Base-by-base conservation (phyloP, 2,113 vertebrate species). In the Chaetodon auriga region DNA sequence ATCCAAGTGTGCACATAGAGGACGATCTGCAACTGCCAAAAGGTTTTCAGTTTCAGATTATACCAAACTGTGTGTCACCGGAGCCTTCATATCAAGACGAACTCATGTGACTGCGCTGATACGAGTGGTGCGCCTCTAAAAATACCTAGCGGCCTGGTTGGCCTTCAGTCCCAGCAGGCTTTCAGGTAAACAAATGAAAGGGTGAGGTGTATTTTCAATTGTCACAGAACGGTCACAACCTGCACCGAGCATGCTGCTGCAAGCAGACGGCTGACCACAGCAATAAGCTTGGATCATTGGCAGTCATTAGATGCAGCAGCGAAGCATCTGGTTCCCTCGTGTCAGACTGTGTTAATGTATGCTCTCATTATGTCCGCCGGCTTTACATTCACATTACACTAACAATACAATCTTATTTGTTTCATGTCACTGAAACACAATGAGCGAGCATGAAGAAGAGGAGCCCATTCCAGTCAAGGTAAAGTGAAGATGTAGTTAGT, bases 231-330 rank as follows among this genome's bases (percentile, higher is more conserved):
- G 6, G 30, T 77, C 73, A 38, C 30, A 53, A 55, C n/a, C 70
- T 14, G 71, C 3, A 38, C 21, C 6, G 60, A 21, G 49, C 69
- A 89, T 87, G 90, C 89, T 87, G 86, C 90, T 58, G 60, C 71
- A 66, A 58, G 79, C 83, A 25, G 76, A 68, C 53, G 19, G 64
- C 75, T 78, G 62, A 86, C 72, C 69, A 25, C 57, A 49, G 75
- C 62, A 36, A 66, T 43, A 48, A 80, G 75, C 60, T 81, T 21
- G 12, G 45, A 71, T 78, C 63, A 71, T 13, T 61, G 62, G 49
- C 35, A 45, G 77, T 80, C 48, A 70, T 83, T 74, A 80, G 58
- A 81, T 43, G 75, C 85, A 82, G 87, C 82, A 57, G 87, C 68
- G 10, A 85, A 88, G 87, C 87, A 53, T 88, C 83, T 65, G 80